Conservation (phyloP, 2,888 invertebrate genomes). For the Seladonia tumulorum region DNA sequence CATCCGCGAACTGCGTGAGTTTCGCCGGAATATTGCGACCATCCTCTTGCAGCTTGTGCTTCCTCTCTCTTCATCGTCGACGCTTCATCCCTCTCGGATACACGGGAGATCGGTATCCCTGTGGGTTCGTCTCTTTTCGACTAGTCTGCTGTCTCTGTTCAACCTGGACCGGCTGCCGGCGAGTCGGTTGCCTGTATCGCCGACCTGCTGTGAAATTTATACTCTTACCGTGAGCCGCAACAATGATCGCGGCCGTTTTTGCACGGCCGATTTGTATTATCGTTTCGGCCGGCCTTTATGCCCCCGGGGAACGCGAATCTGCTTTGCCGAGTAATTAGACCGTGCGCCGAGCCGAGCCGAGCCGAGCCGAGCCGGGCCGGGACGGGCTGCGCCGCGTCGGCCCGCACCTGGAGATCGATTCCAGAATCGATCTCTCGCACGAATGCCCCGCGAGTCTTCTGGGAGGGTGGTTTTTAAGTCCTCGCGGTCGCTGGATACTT, state of each 20-base stretch:
- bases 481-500: not conserved
- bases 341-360: slow-evolving; percentile 31
- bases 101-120: slow-evolving; percentile 19
- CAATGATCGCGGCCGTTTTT: slow-evolving; percentile 70
- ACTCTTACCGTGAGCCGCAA: slow-evolving; percentile 70
- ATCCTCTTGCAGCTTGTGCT: slow-evolving; percentile 51
- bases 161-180: slow-evolving; percentile 18
- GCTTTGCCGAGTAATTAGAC: slow-evolving; percentile 70
- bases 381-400: not conserved
- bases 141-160: not conserved
- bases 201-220: slow-evolving; percentile 75
- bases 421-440: slow-evolving; percentile 36
- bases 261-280: slow-evolving; percentile 70
- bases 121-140: not conserved
- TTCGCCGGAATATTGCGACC: slow-evolving; percentile 64
- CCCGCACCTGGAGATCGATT: slow-evolving; percentile 54
- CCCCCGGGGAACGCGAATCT: slow-evolving; percentile 43
- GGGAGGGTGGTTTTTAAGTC: slow-evolving; percentile 8
- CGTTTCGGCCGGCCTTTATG: slow-evolving; percentile 51
- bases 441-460: slow-evolving; percentile 4
- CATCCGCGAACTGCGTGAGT: slow-evolving; percentile 71
- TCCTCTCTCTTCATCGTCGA: slow-evolving; percentile 22
- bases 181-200: slow-evolving; percentile 60
- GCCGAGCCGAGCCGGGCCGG: not conserved
- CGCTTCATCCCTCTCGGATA: not conserved